Percentiles rank a stretch among this genome's conserved stretches.
Evolutionary conservation across 2,797 vertebrate species (phyloP).

Genomic region (Schizopygopsis pylzovi): DNA sequence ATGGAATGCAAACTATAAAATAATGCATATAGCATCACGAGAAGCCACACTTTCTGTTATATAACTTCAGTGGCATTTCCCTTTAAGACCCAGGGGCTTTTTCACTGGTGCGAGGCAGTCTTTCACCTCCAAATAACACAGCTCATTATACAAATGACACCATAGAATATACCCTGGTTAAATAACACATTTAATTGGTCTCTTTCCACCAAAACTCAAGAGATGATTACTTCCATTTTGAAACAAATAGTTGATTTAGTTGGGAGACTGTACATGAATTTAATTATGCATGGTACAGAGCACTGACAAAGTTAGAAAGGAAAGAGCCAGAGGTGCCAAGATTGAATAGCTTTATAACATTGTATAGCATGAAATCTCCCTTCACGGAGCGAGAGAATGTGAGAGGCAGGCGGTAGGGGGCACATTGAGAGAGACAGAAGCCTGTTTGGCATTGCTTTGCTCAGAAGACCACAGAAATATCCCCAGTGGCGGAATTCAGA

Average conservation of each 20-base stretch:
- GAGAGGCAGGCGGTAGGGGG: not conserved
- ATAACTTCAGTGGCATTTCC: conserved; percentile 14
- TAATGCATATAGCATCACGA: not conserved
- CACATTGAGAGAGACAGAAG: conserved; percentile 4
- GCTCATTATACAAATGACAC: conserved; percentile 42
- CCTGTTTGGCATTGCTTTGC: conserved; percentile 32
- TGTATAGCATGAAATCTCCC: conserved; percentile 14
- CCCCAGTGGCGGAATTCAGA: conserved; percentile 42
- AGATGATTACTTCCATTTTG: conserved; percentile 29
- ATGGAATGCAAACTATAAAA: conserved; percentile 37
- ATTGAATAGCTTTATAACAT: conserved; percentile 28
- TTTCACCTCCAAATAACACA: conserved; percentile 25
- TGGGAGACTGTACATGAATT: not conserved
- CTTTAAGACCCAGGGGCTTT: conserved; percentile 33
- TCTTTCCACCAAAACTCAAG: conserved; percentile 37
- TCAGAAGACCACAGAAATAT: conserved; percentile 22
- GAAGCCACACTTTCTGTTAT: not conserved
- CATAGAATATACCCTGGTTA: conserved; percentile 30
- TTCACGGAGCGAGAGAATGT: not conserved
- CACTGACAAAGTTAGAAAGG: conserved; percentile 13
- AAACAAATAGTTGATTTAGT: conserved; percentile 20
- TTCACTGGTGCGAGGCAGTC: not conserved
- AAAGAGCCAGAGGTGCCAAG: conserved; percentile 33
- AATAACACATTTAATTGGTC: conserved; percentile 51
- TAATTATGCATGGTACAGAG: conserved; percentile 23